Percentiles rank a stretch among this genome's conserved stretches.
Conservation (phyloP, 2,888 invertebrate species). For the Caenorhabditis zanzibari region DNA sequence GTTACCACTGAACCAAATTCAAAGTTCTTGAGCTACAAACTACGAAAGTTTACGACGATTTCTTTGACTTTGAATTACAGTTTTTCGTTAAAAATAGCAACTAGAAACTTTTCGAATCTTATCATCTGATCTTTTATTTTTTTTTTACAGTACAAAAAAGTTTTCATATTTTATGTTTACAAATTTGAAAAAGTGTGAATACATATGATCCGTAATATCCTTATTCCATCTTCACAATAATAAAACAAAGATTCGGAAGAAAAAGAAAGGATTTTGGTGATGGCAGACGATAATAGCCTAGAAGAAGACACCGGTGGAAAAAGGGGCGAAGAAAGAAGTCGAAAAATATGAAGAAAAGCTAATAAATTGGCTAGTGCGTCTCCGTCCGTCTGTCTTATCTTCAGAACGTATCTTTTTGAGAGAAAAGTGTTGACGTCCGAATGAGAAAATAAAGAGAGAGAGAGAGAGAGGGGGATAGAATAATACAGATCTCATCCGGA, state of each 20-base stretch:
- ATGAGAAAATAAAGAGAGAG: conserved; percentile 14
- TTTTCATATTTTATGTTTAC: neutral
- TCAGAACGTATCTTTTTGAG: conserved; percentile 51
- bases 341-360: conserved; percentile 56
- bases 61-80: no score
- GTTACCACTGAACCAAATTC: no score
- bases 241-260: conserved; percentile 27
- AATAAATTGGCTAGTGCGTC: conserved; percentile 58
- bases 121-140: no score
- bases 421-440: conserved; percentile 15
- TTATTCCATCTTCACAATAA: neutral
- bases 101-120: no score
- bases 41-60: no score
- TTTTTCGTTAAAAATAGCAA: no score
- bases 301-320: conserved; percentile 20
- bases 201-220: conserved; percentile 12
- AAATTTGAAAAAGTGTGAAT: conserved; percentile 15
- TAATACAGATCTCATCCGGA: neutral
- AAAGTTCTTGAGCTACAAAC: no score
- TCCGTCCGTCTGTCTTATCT: conserved; percentile 27
- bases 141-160: neutral
- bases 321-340: conserved; percentile 47
- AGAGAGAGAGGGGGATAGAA: neutral
- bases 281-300: conserved; percentile 46
- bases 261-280: conserved; percentile 18